Evolutionary conservation across 2,113 vertebrate species (phyloP), one percentile per base, ranked within the genome.

Genomic region (Typhlomys cinereus): DNA sequence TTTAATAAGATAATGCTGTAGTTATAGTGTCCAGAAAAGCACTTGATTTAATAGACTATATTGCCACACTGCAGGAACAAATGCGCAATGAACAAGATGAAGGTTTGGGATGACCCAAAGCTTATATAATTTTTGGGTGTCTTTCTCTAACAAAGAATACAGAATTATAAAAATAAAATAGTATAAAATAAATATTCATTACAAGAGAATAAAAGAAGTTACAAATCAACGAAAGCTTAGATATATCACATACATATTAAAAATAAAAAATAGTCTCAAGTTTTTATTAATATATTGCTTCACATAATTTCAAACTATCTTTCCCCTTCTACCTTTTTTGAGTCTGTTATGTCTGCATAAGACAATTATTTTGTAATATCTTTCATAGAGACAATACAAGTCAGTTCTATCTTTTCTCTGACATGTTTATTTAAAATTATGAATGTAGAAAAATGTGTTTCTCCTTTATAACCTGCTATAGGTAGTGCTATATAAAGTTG

Each of bases 181-280:
- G 25, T 44, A 57, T 67, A 86, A 86, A 70, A n/a, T 64, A 79
- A 88, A 36, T 82, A 73, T 73, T 87, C 67, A 59, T 70, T 80
- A 69, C 34, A 89, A 78, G 34, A 82, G 90, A 85, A 87, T 14
- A 31, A 4, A 39, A 85, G 29, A 76, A 69, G 21, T 21, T 82
- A 74, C 20, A 52, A 54, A 82, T 61, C 67, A 69, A 54, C 27
- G 50, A 88, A 54, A 79, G 74, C 15, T 59, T 75, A 90, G 67
- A 81, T 90, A 84, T 78, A n/a, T 2, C 20, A 46, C 3, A 74
- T 13, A 31, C 2, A 48, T 41, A 20, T 64, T 91, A 86, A 93
- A 85, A 73, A 73, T 3, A 85, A 15, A 61, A 59, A 90, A 87
- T 52, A 15, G 50, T 10, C 44, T 41, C 41, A 39, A 10, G 14